Percentiles rank a stretch among this genome's conserved stretches.
Evolutionary conservation across 2,113 vertebrate species (phyloP).

Genomic region (Hippocampus zosterae): DNA sequence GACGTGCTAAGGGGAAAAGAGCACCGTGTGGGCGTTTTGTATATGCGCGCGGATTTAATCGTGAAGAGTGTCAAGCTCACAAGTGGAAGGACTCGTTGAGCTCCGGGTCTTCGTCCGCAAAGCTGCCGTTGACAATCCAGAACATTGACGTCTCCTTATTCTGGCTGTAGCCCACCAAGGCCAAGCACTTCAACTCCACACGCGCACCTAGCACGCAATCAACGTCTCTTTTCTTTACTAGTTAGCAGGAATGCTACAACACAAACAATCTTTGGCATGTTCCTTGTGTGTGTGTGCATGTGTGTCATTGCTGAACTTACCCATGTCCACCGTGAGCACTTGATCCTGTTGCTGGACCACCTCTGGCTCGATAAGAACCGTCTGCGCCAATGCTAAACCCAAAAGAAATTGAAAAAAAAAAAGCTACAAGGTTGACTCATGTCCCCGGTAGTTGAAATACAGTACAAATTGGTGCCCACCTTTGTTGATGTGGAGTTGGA

Average conservation of each 20-base stretch:
- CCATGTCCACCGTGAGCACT: constrained; percentile 43
- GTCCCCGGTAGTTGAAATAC: too few relatives aligned
- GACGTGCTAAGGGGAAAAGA: constrained; percentile 22
- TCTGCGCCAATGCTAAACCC: neutral
- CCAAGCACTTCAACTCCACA: constrained; percentile 41
- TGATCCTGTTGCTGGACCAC: constrained; percentile 39
- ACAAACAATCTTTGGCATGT: neutral
- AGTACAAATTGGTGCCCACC: constrained; percentile 15
- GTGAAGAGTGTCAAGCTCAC: constrained; percentile 28
- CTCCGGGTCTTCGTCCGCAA: neutral
- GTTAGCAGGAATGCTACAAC: neutral
- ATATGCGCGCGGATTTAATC: neutral
- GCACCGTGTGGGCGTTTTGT: neutral
- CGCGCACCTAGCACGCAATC: constrained; percentile 24
- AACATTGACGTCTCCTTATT: neutral
- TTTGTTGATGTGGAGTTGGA: constrained; percentile 10
- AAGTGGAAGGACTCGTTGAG: neutral
- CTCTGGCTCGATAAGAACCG: constrained; percentile 13
- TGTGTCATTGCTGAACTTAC: constrained; percentile 35
- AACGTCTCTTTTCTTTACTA: neutral
- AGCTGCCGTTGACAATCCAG: constrained; percentile 30
- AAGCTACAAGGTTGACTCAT: too few relatives aligned
- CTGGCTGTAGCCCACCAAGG: constrained; percentile 32
- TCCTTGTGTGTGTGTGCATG: neutral
- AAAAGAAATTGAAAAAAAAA: neutral